Evolutionary conservation across 2,797 vertebrate species (phyloP).

Genomic region (Tamandua tetradactyla): DNA sequence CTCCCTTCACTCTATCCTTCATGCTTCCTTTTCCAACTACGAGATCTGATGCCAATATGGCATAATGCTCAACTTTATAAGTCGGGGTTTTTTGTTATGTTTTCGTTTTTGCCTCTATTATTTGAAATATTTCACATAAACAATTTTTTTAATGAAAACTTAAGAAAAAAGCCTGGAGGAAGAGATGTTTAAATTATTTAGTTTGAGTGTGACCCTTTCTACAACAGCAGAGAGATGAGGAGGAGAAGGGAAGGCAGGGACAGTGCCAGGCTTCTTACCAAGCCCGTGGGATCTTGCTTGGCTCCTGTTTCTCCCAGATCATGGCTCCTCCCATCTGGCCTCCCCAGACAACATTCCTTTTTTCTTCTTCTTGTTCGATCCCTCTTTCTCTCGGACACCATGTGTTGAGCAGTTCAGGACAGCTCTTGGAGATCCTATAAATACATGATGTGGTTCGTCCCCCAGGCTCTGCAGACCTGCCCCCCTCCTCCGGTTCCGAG

Average conservation of each 20-base stretch:
- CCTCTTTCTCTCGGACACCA: not conserved
- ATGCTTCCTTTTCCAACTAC: not conserved
- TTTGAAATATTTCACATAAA: not conserved
- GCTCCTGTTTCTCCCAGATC: not conserved
- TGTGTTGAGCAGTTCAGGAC: not conserved
- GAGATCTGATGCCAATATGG: not conserved
- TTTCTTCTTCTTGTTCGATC: not conserved
- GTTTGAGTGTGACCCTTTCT: not conserved
- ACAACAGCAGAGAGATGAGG: not conserved
- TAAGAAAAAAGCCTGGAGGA: not conserved
- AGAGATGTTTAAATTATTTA: not conserved
- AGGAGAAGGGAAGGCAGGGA: not conserved
- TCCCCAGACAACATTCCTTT: not conserved
- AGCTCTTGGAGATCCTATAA: not conserved
- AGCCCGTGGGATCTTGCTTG: fast-evolving
- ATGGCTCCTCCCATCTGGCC: not conserved
- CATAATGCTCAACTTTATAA: not conserved
- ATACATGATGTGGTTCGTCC: too few relatives aligned
- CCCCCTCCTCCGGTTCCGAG: not conserved
- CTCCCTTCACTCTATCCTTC: not conserved
- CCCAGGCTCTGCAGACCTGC: not conserved
- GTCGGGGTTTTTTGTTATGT: not conserved
- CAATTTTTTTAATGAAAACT: not conserved
- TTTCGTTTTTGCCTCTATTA: not conserved
- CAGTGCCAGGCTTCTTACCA: fast-evolving